Base-by-base conservation (phyloP, 2,797 vertebrate genomes). In the Etheostoma perlongum region DNA sequence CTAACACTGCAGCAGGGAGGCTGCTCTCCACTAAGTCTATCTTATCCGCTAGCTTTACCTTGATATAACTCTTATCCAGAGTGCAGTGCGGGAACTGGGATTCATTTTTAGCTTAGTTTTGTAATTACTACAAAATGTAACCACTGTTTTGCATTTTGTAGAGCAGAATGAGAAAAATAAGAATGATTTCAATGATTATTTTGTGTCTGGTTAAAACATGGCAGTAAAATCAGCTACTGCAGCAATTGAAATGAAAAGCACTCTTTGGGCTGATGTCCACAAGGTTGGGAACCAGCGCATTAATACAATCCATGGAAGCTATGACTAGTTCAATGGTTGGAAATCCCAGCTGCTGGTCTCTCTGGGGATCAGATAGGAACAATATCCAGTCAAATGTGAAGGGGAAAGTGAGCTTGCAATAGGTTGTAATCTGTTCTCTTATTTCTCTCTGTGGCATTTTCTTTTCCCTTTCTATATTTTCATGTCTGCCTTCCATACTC, bases 291-390 rank as follows among this genome's bases (percentile, higher is more conserved):
- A 74, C 74, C 49, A 53, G 52, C 15, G 5, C 25, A 4, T 40
- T 67, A 70, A 57, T 72, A 92, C 88, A 93, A 94, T 91, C 80
- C 69, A 47, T 76, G 91, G 88, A 93, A 91, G 89, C 78, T 64
- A 4, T 91, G 87, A 91, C 73, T 47, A 4, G 49, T 53, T 82
- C 46, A 46, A 74, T 70, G 62, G 54, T 76, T 74, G 66, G 16
- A 62, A 72, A 84, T 33, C 23, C 21, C 65, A 68, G 64, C 83
- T 59, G 21, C 57, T 19, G 53, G 8, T 51, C 23, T 83, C 88
- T 79, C 74, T 21, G 7, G 75, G 72, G 81, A 23, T 65, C 76
- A 7, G 4, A 71, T 6, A 75, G 75, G 53, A 83, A 91, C 89
- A 91, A 88, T 88, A 76, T 78, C 58, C 19, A 74, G 48, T 67